Conservation (phyloP, 2,113 vertebrate species). For the Gobiocypris rarus region DNA sequence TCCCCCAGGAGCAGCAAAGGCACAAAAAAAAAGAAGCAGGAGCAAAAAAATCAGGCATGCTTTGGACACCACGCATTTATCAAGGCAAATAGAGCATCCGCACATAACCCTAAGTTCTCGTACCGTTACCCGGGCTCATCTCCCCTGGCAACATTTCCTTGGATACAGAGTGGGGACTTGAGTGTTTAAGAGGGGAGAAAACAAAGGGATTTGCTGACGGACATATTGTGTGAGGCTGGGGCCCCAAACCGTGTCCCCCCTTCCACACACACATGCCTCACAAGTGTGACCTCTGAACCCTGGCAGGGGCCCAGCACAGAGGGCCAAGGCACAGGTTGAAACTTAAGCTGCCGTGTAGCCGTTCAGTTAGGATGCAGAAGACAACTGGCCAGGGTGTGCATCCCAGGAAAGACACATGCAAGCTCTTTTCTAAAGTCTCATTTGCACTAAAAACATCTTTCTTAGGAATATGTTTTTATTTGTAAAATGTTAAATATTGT, state of each 20-base stretch:
- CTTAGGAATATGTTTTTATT: too few relatives aligned
- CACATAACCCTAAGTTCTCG: background rate
- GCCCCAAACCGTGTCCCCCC: slow-evolving; percentile 39
- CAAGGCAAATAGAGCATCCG: slow-evolving; percentile 45
- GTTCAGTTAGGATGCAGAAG: slow-evolving; percentile 49
- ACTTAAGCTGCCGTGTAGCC: slow-evolving; percentile 60
- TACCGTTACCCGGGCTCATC: slow-evolving; percentile 31
- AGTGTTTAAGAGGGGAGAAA: slow-evolving; percentile 38
- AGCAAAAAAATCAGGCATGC: slow-evolving; percentile 56
- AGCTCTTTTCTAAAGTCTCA: background rate
- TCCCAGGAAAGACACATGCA: background rate
- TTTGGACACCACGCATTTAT: slow-evolving; percentile 39
- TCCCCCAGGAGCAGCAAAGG: slow-evolving; percentile 42
- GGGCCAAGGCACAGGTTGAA: slow-evolving; percentile 53
- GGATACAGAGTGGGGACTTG: slow-evolving; percentile 45
- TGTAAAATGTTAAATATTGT: background rate
- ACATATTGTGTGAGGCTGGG: slow-evolving; percentile 51
- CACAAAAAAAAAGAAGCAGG: slow-evolving; percentile 28
- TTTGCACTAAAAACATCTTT: background rate
- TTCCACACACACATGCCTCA: slow-evolving; percentile 51
- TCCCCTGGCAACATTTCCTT: slow-evolving; percentile 48
- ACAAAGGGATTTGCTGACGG: slow-evolving; percentile 54
- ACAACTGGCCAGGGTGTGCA: slow-evolving; percentile 46
- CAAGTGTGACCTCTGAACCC: slow-evolving; percentile 57
- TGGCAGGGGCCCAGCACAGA: slow-evolving; percentile 51